phyloP scores from a whole-genome alignment of 2,888 invertebrate genomes.

The Dryococelus australis region DNA sequence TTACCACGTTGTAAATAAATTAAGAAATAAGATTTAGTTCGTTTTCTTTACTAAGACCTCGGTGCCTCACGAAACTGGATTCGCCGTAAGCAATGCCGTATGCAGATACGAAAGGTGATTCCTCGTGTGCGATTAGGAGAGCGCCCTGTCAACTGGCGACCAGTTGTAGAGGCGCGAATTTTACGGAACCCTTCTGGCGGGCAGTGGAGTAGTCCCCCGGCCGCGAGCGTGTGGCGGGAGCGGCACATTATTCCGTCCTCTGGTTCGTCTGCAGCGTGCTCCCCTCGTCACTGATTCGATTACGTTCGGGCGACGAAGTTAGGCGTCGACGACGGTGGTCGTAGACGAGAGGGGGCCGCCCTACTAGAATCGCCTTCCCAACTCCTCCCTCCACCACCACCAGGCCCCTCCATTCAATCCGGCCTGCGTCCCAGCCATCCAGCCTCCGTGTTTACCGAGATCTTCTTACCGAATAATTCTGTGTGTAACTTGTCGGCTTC shows the following conservation, averaged over 20 bases:
- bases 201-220: too few relatives aligned
- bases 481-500: slow-evolving; percentile 9
- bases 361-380: not conserved
- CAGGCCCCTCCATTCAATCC: slow-evolving; percentile 16
- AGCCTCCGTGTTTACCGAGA: not conserved
- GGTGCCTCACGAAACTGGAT: too few relatives aligned
- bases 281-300: not conserved
- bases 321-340: not conserved
- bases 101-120: too few relatives aligned
- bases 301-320: not conserved
- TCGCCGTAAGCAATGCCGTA: too few relatives aligned
- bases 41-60: too few relatives aligned
- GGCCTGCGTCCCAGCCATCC: not conserved
- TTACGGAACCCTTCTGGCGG: too few relatives aligned
- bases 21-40: too few relatives aligned
- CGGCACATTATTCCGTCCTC: not conserved
- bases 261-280: not conserved
- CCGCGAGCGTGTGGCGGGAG: too few relatives aligned
- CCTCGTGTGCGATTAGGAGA: too few relatives aligned
- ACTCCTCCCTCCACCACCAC: not conserved
- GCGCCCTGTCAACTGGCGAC: too few relatives aligned
- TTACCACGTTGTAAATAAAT: too few relatives aligned
- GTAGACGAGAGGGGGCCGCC: not conserved
- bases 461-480: slow-evolving; percentile 16
- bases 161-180: too few relatives aligned